These are phyloP conservation scores for Sebastolobus alascanus DNA, from an alignment of 2,797 vertebrate genomes.

Conservation along the genomic window DNA sequence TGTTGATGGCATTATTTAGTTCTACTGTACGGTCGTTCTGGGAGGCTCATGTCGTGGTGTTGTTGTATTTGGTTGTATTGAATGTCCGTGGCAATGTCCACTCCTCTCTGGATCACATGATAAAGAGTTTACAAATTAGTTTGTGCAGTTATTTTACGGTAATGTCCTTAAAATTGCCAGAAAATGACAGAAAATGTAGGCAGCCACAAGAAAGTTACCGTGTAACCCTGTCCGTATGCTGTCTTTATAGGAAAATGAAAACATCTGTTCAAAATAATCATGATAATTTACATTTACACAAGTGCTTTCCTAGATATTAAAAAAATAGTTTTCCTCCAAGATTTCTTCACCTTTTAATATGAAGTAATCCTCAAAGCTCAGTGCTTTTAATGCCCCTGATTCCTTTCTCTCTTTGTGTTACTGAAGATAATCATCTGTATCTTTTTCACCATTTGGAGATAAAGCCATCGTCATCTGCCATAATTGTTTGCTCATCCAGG, in stretches of 20 bases:
- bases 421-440: slow-evolving; percentile 58
- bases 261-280: neutral
- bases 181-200: neutral
- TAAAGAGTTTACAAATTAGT: neutral
- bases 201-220: neutral
- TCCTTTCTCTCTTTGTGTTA: slow-evolving; percentile 18
- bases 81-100: neutral
- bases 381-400: slow-evolving; percentile 22
- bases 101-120: neutral
- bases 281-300: neutral
- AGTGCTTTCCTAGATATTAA: neutral
- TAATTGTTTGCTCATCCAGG: slow-evolving; percentile 70
- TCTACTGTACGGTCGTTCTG: neutral
- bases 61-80: neutral
- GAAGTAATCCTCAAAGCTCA: neutral
- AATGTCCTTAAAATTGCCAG: neutral
- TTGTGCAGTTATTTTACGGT: neutral
- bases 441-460: slow-evolving; percentile 58
- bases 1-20: neutral
- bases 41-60: neutral
- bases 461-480: slow-evolving; percentile 60
- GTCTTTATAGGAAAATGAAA: neutral
- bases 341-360: neutral
- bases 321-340: neutral
- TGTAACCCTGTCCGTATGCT: neutral